Percentiles rank a stretch among this genome's conserved stretches.
phyloP scores from a whole-genome alignment of 1,140 invertebrate species.

The Magallana gigas region DNA sequence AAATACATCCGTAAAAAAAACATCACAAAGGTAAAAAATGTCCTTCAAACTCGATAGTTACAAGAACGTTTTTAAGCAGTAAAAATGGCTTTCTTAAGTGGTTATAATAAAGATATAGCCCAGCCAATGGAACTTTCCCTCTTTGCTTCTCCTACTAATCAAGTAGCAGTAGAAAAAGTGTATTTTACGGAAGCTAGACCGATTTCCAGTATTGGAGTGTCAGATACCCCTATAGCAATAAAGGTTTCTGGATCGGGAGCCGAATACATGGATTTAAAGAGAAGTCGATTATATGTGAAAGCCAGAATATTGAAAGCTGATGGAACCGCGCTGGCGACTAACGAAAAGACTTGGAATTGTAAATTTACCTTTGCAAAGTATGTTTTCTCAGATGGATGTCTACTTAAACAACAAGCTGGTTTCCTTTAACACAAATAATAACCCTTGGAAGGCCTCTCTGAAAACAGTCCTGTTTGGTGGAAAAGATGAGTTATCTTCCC shows the following conservation, averaged over 20 bases:
- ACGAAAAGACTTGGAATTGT: slow-evolving; percentile 54
- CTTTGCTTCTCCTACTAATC: neutral
- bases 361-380: slow-evolving; percentile 50
- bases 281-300: slow-evolving; percentile 46
- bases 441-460: slow-evolving; percentile 50
- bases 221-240: slow-evolving; percentile 50
- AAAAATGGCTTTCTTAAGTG: neutral
- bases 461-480: slow-evolving; percentile 44
- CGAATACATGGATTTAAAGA: slow-evolving; percentile 56
- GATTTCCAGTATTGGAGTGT: slow-evolving; percentile 24
- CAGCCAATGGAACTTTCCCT: neutral
- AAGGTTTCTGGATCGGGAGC: slow-evolving; percentile 26
- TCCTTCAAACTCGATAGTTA: slow-evolving; percentile 34
- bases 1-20: neutral
- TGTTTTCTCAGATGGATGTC: slow-evolving; percentile 56
- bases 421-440: slow-evolving; percentile 49
- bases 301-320: slow-evolving; percentile 54
- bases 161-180: slow-evolving; percentile 29
- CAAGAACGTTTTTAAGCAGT: slow-evolving; percentile 36
- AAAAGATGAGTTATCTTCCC: slow-evolving; percentile 34
- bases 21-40: neutral
- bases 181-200: slow-evolving; percentile 39
- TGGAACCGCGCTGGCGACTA: slow-evolving; percentile 37
- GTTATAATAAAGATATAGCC: neutral
- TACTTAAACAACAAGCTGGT: slow-evolving; percentile 57